Evolutionary conservation across 2,113 vertebrate genomes (phyloP).

Genomic region (Vimba vimba): DNA sequence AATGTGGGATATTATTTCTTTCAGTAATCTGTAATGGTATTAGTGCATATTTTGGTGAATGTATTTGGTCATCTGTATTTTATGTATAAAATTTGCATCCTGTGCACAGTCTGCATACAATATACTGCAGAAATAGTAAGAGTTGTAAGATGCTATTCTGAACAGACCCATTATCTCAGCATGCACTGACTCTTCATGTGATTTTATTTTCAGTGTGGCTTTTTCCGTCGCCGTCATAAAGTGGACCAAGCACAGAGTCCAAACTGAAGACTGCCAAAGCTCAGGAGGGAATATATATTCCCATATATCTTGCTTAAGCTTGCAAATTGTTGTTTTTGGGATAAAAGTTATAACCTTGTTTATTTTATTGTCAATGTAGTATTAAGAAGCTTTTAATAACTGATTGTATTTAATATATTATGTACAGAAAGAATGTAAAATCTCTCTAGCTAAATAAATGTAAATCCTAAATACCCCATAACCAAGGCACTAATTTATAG

Average conservation of each 20-base stretch:
- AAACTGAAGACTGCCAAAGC: slow-evolving; percentile 14
- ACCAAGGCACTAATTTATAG: background rate
- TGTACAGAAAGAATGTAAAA: slow-evolving; percentile 4
- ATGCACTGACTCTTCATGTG: background rate
- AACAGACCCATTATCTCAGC: background rate
- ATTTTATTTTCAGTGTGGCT: slow-evolving; percentile 61
- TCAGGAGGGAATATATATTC: background rate
- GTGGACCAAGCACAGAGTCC: slow-evolving; percentile 25
- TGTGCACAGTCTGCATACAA: too few relatives aligned
- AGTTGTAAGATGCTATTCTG: background rate
- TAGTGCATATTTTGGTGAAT: background rate
- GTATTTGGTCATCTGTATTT: background rate
- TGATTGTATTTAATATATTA: background rate
- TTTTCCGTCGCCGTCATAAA: slow-evolving; percentile 61
- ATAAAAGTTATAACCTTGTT: background rate
- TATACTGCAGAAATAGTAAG: background rate
- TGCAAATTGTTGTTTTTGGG: background rate
- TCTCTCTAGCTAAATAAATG: background rate
- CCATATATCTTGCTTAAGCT: slow-evolving; percentile 8
- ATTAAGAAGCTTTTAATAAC: background rate
- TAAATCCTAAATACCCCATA: background rate
- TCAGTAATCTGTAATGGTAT: background rate
- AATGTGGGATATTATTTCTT: background rate
- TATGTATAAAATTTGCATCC: background rate
- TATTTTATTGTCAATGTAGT: background rate